Conservation (phyloP, 1,140 invertebrate species). For the Leptinotarsa lineolata region DNA sequence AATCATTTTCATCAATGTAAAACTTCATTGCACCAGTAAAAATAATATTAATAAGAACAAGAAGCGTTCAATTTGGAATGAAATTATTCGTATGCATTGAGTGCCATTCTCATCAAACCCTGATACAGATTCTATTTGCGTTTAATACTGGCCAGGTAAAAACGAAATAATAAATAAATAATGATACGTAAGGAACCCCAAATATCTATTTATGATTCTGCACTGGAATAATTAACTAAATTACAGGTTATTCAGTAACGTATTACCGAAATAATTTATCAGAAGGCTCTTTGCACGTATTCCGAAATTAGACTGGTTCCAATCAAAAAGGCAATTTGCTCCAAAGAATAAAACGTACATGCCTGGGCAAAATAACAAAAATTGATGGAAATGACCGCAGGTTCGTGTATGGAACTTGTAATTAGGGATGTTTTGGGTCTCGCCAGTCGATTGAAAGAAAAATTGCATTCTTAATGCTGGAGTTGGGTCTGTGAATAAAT, state of each 20-base stretch:
- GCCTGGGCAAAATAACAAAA: background rate
- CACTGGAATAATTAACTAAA: background rate
- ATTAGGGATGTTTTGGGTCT: slow-evolving; percentile 2
- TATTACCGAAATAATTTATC: slow-evolving; percentile 9
- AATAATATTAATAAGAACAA: too few relatives aligned
- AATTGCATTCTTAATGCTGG: background rate
- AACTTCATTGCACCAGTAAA: too few relatives aligned
- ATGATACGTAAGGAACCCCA: too few relatives aligned
- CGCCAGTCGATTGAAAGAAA: background rate
- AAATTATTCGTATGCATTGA: too few relatives aligned
- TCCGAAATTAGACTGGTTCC: slow-evolving; percentile 4
- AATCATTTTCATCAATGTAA: too few relatives aligned
- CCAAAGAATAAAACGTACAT: background rate
- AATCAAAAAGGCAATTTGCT: slow-evolving; percentile 2
- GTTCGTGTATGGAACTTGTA: background rate
- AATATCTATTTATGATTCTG: background rate
- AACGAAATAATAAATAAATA: too few relatives aligned
- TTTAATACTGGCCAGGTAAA: too few relatives aligned
- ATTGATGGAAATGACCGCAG: background rate
- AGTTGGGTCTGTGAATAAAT: background rate
- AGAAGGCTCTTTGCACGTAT: slow-evolving; percentile 2
- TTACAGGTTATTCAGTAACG: slow-evolving; percentile 8
- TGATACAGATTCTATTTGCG: too few relatives aligned
- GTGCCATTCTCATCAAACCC: too few relatives aligned
- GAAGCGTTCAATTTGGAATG: too few relatives aligned